Conservation (phyloP, 2,797 vertebrate species). For the Falco peregrinus region DNA sequence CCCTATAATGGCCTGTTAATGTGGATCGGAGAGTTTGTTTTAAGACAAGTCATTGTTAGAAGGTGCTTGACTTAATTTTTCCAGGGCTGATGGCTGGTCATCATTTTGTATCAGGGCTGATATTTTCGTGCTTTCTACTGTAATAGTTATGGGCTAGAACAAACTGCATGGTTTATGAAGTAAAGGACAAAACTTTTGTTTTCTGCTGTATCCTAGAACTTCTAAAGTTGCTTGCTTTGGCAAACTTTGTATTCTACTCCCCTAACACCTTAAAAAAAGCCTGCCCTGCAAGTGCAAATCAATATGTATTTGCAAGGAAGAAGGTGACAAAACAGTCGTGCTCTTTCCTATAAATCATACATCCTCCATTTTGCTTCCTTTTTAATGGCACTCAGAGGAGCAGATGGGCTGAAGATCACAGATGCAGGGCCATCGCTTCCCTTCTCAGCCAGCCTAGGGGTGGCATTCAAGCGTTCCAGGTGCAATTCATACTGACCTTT, state of each 20-base stretch:
- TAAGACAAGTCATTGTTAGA: not conserved
- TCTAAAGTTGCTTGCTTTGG: not conserved
- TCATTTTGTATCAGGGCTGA: rapidly evolving
- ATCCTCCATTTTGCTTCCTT: not conserved
- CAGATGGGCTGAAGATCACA: not conserved
- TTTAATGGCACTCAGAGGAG: not conserved
- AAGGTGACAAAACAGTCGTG: not conserved
- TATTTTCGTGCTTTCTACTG: not conserved
- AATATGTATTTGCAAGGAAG: not conserved
- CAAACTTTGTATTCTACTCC: not conserved
- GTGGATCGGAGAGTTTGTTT: not conserved
- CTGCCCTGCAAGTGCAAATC: not conserved
- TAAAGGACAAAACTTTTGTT: not conserved
- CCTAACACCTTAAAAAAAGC: not conserved
- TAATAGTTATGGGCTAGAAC: not conserved
- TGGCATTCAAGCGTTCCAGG: not conserved
- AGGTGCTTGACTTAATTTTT: not conserved
- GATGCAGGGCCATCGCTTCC: not conserved
- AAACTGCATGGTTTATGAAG: not conserved
- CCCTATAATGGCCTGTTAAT: not conserved
- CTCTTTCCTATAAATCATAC: not conserved
- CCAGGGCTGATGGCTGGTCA: rapidly evolving
- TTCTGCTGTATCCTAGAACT: not conserved
- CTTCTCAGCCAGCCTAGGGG: not conserved
- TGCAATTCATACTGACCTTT: not conserved